phyloP scores from a whole-genome alignment of 2,797 vertebrate species.

The Gouania willdenowi region DNA sequence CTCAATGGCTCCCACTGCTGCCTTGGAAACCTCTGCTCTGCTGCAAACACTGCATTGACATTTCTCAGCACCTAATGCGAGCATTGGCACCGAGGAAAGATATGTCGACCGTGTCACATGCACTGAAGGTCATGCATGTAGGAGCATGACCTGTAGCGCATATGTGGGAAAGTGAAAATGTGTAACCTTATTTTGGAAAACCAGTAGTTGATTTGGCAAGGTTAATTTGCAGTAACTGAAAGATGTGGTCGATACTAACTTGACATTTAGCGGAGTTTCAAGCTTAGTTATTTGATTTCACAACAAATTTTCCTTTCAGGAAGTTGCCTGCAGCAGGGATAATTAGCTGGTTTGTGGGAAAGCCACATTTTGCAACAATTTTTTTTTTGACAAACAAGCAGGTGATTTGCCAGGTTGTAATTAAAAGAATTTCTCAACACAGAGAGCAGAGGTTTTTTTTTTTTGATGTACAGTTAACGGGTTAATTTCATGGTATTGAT shows the following conservation, averaged over 20 bases:
- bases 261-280: too few relatives aligned
- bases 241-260: too few relatives aligned
- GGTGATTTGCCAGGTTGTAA: not conserved
- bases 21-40: constrained; percentile 41
- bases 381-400: constrained; percentile 2
- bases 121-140: constrained; percentile 30
- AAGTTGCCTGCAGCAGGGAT: too few relatives aligned
- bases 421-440: too few relatives aligned
- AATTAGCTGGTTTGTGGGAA: constrained; percentile 26
- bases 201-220: not conserved
- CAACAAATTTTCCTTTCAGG: too few relatives aligned
- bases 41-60: constrained; percentile 20
- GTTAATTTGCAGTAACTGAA: too few relatives aligned
- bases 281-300: too few relatives aligned
- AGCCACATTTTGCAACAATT: constrained; percentile 20
- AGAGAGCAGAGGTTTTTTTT: too few relatives aligned
- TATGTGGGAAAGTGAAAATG: constrained; percentile 31
- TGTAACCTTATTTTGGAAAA: not conserved
- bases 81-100: constrained; percentile 47
- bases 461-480: too few relatives aligned
- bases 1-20: constrained; percentile 15
- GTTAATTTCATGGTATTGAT: too few relatives aligned
- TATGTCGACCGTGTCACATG: constrained; percentile 20
- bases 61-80: constrained; percentile 29
- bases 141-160: constrained; percentile 24